Evolutionary conservation across 2,888 invertebrate species (phyloP), one percentile per base, ranked within the genome.

Genomic region (Brassicogethes aeneus): DNA sequence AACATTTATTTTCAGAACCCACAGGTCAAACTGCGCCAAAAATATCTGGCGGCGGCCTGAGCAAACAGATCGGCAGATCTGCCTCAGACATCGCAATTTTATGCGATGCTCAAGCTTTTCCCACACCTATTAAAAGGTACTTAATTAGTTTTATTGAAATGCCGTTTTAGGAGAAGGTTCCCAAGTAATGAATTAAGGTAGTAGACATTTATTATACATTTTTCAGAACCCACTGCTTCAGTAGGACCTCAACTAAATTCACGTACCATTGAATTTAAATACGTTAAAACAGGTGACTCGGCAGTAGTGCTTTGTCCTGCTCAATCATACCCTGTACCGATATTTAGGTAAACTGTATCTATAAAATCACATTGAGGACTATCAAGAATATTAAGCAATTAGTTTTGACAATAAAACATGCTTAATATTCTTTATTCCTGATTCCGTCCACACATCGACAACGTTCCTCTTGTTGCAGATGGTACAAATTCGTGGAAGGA

Each of bases 401-500:
- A n/a, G n/a, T n/a, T n/a, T n/a, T n/a, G n/a, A n/a, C n/a, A n/a
- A n/a, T n/a, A n/a, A n/a, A n/a, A n/a, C n/a, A n/a, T n/a, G n/a
- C n/a, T n/a, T n/a, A n/a, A n/a, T n/a, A n/a, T n/a, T n/a, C n/a
- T n/a, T n/a, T n/a, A n/a, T n/a, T n/a, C n/a, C n/a, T n/a, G n/a
- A n/a, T n/a, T n/a, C n/a, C n/a, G 5, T 23, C 23, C 5, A 23
- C 10, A 23, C 5, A 23, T 23, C 23, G 10, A 23, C 23, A 23
- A 23, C 5, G 23, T 7, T 23, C 54, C 48, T 55, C 59, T 77
- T 75, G 75, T 84, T 85, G 10, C 81, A 92, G 92, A 75, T 92
- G 91, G 92, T 92, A 88, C 70, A 92, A 92, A 67, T 91, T 91
- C 69, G 82, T 89, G 57, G 91, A 91, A 55, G 89, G 89, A 39